Conservation (phyloP, 2,888 invertebrate species). For the Mythimna lalbum region DNA sequence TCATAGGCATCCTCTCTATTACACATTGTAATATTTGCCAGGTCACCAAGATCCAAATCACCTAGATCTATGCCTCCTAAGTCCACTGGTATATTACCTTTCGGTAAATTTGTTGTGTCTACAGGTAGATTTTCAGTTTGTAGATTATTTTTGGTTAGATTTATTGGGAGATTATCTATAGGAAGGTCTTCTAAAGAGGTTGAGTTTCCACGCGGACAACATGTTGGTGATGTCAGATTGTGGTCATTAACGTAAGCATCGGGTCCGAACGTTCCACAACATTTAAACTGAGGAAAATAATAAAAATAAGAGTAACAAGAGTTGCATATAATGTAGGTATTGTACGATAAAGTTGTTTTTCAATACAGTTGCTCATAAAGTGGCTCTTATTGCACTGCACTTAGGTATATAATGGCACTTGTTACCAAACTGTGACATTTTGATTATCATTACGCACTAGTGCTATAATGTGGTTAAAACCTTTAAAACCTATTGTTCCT, state of each 20-base stretch:
- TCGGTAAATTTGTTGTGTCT: not conserved
- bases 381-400: too few species aligned
- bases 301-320: not conserved
- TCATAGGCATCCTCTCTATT: slow-evolving; percentile 38
- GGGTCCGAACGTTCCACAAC: slow-evolving; percentile 57
- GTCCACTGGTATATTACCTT: not conserved
- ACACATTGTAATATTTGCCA: slow-evolving; percentile 19
- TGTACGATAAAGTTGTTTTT: too few species aligned
- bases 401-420: too few species aligned
- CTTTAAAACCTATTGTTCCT: too few species aligned
- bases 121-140: not conserved
- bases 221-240: slow-evolving; percentile 40
- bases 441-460: too few species aligned
- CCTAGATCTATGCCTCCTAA: not conserved
- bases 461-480: too few species aligned
- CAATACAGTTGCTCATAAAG: too few species aligned
- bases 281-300: slow-evolving; percentile 46
- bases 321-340: not conserved
- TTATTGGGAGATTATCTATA: not conserved
- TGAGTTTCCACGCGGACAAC: slow-evolving; percentile 23
- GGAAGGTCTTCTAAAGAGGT: not conserved
- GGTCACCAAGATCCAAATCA: not conserved
- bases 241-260: slow-evolving; percentile 32
- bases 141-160: not conserved
- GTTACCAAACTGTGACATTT: too few species aligned